Evolutionary conservation across 2,113 vertebrate genomes (phyloP).

Genomic region (Gorsachius goisagi): DNA sequence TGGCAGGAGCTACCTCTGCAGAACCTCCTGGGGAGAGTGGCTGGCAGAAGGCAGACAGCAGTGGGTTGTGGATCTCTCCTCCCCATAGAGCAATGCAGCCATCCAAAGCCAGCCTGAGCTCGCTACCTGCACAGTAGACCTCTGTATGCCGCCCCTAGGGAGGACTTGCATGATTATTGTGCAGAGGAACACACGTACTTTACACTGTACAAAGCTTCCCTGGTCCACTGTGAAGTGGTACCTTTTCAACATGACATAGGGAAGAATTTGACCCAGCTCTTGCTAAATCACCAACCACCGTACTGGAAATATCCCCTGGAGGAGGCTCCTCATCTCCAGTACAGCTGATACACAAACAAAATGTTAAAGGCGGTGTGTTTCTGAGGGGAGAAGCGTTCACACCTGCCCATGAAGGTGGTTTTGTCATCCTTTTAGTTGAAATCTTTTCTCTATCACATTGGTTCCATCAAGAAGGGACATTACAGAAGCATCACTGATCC

Average conservation of each 20-base stretch:
- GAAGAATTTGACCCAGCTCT: neutral
- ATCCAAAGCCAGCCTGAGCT: neutral
- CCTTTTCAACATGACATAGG: neutral
- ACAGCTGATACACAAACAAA: neutral
- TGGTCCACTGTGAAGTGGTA: neutral
- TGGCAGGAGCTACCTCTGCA: neutral
- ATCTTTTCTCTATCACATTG: neutral
- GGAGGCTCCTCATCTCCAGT: neutral
- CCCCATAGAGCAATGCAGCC: neutral
- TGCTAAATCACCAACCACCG: neutral
- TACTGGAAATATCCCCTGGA: neutral
- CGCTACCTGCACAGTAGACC: neutral
- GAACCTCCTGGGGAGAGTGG: neutral
- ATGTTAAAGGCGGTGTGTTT: neutral
- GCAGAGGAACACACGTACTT: neutral
- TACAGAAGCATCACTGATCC: neutral
- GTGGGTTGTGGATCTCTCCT: neutral
- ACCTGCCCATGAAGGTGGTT: neutral
- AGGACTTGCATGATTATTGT: too few relatives aligned
- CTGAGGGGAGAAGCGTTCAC: neutral
- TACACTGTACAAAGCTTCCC: neutral
- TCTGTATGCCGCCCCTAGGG: neutral
- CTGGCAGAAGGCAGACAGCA: neutral
- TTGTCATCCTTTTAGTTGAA: neutral
- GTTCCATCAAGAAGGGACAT: neutral